These are phyloP conservation scores for Lasaia peninsularis DNA, from an alignment of 1,140 invertebrate species.

Conservation along the genomic window DNA sequence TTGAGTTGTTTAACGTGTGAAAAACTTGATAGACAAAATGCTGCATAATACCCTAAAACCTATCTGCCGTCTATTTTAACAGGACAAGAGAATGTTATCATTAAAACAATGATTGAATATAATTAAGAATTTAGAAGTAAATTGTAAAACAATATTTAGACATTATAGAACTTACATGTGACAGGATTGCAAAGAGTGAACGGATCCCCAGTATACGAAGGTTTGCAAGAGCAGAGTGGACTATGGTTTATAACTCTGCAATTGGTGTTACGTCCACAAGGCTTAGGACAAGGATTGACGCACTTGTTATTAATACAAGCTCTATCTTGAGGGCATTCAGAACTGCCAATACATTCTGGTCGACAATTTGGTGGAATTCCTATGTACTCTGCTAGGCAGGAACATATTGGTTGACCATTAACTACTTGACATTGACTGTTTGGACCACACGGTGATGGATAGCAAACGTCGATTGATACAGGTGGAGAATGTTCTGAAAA, in stretches of 20 bases:
- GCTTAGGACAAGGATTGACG: slow-evolving; percentile 79
- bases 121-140: background rate
- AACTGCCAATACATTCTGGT: slow-evolving; percentile 80
- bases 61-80: too few species aligned
- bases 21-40: too few species aligned
- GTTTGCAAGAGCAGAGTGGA: slow-evolving; percentile 81
- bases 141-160: slow-evolving; percentile 15
- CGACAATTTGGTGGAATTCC: slow-evolving; percentile 80
- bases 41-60: too few species aligned
- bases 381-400: slow-evolving; percentile 80
- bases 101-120: too few species aligned
- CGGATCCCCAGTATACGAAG: slow-evolving; percentile 81
- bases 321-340: slow-evolving; percentile 79
- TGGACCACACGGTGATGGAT: slow-evolving; percentile 81
- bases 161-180: slow-evolving; percentile 72
- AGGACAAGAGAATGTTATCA: too few species aligned
- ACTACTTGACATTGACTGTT: slow-evolving; percentile 80
- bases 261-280: slow-evolving; percentile 79
- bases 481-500: slow-evolving; percentile 49
- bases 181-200: slow-evolving; percentile 79
- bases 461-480: slow-evolving; percentile 74
- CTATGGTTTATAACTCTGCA: slow-evolving; percentile 84
- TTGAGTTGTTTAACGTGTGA: too few species aligned
- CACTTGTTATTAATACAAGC: slow-evolving; percentile 82
- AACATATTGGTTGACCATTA: slow-evolving; percentile 79